These are phyloP conservation scores for Graphium colonna DNA, from an alignment of 2,888 invertebrate species.

Conservation along the genomic window DNA sequence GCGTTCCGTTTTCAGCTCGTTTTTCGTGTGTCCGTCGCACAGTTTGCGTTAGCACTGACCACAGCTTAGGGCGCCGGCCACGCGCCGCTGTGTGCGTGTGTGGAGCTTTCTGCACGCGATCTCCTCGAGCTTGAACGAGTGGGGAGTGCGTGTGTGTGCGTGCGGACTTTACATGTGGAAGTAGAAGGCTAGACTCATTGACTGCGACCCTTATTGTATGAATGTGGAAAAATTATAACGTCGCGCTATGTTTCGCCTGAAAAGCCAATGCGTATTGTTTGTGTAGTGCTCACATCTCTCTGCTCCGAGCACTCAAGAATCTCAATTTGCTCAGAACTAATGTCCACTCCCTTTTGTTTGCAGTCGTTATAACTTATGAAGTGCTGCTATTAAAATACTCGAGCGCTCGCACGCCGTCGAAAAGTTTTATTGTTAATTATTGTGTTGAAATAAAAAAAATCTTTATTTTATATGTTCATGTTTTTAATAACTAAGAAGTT, in stretches of 20 bases:
- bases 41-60: slow-evolving; percentile 79
- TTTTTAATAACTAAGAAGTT: background rate
- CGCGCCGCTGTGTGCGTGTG: slow-evolving; percentile 71
- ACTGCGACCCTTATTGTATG: slow-evolving; percentile 79
- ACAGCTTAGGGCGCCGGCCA: slow-evolving; percentile 78
- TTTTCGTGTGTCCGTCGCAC: slow-evolving; percentile 80
- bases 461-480: background rate
- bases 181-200: slow-evolving; percentile 79
- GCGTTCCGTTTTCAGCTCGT: slow-evolving; percentile 74
- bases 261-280: slow-evolving; percentile 73
- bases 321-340: slow-evolving; percentile 71
- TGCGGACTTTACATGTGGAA: slow-evolving; percentile 65
- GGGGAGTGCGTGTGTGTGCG: slow-evolving; percentile 69
- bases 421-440: background rate
- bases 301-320: slow-evolving; percentile 70
- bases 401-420: slow-evolving; percentile 11
- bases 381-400: slow-evolving; percentile 65
- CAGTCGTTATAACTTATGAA: slow-evolving; percentile 64
- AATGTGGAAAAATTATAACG: slow-evolving; percentile 80
- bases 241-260: slow-evolving; percentile 71
- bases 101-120: slow-evolving; percentile 79
- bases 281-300: slow-evolving; percentile 54
- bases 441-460: background rate
- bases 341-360: slow-evolving; percentile 62
- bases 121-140: slow-evolving; percentile 67